Evolutionary conservation across 1,140 invertebrate genomes (phyloP).

Genomic region (Batillaria attramentaria): DNA sequence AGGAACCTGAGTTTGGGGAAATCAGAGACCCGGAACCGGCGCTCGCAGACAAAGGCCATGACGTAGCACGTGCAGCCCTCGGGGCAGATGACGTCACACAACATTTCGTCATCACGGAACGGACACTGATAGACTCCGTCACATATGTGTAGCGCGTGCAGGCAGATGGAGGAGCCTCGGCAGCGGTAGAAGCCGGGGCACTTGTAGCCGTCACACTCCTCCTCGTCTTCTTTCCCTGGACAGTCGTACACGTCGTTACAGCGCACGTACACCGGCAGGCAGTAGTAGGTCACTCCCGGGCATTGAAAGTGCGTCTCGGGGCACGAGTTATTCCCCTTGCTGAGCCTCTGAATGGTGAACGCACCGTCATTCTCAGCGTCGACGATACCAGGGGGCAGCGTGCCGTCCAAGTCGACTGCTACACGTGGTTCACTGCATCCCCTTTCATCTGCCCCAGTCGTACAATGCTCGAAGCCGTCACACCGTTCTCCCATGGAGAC

Average conservation of each 20-base stretch:
- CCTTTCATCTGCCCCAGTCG: not conserved
- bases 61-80: constrained; percentile 22
- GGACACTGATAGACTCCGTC: constrained; percentile 36
- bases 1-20: constrained; percentile 20
- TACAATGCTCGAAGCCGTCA: not conserved
- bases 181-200: constrained; percentile 28
- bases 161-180: constrained; percentile 20
- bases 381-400: not conserved
- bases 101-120: constrained; percentile 30
- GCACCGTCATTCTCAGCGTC: not conserved
- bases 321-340: too few species aligned
- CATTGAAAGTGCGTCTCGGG: constrained; percentile 17
- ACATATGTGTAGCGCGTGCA: constrained; percentile 26
- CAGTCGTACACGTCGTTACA: constrained; percentile 36
- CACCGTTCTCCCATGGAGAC: not conserved
- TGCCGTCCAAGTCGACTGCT: not conserved
- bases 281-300: constrained; percentile 5
- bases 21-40: not conserved
- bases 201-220: not conserved
- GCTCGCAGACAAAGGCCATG: constrained; percentile 19
- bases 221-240: constrained; percentile 26
- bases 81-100: constrained; percentile 35
- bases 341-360: not conserved
- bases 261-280: constrained; percentile 32
- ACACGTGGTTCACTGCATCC: not conserved